Base-by-base conservation (phyloP, 2,888 invertebrate species). In the Nesidiocoris tenuis region DNA sequence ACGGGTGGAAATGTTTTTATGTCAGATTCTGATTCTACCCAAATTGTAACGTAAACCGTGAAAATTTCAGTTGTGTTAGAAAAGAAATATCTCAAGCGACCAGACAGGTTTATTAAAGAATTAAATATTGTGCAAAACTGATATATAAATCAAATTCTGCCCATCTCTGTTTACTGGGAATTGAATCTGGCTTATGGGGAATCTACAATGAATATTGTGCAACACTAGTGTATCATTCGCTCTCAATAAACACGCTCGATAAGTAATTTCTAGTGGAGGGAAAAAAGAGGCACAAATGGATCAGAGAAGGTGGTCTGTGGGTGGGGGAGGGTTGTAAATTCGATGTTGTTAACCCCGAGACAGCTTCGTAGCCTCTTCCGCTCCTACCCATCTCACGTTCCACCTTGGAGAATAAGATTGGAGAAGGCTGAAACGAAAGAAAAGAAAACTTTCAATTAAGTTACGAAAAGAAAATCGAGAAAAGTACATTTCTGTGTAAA, bases 361-460 rank as follows among this genome's bases (percentile, higher is more conserved):
- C 56, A 67, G 55, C 55, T 22, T 67, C 55, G 25, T 65, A 2
- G 65, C 39, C 21, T 19, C 3, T 7, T n/a, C 18, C 16, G 18
- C 18, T n/a, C n/a, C 39, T 22, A 55, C 55, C 18, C 55, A 67
- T 67, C 67, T 23, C 56, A 67, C 21, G 19, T 18, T 22, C 56
- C 22, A 55, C 54, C 23, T 67, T n/a, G n/a, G 39, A 19, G 59
- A 18, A 25, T 61, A 59, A 70, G 70, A 59, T 61, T 70, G 23
- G 59, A 57, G 18, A 70, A 59, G 1, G 19, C 12, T 21, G n/a
- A 16, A 25, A 59, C 22, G 23, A 24, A 57, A 25, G 24, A 57
- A 59, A 21, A 70, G 70, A 21, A 70, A 70, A 59, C 57, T 70
- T 70, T 70, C 70, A 70, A 67, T 70, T 70, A 70, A 70, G 70